Evolutionary conservation across 1,140 invertebrate genomes (phyloP).

Genomic region (Protaetia brevitarsis): DNA sequence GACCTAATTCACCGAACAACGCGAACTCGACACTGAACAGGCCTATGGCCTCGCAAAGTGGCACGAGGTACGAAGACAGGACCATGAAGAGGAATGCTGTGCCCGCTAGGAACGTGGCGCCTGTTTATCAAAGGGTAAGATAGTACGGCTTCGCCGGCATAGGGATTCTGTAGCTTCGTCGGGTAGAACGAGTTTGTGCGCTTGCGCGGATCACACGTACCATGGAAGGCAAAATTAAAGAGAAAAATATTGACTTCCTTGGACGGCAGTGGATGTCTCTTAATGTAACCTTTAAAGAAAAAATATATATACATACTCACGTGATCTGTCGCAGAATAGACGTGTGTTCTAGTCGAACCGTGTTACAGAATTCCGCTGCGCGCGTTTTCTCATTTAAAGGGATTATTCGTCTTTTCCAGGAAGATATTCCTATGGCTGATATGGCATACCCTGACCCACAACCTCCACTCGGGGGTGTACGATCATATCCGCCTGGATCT

Average conservation of each 20-base stretch:
- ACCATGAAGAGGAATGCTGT: constrained; percentile 70
- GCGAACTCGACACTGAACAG: constrained; percentile 91
- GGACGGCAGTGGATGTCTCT: too few species aligned
- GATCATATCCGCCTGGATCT: constrained; percentile 56
- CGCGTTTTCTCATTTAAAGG: too few species aligned
- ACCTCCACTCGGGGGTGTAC: constrained; percentile 55
- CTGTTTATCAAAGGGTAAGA: constrained; percentile 44
- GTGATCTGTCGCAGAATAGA: too few species aligned
- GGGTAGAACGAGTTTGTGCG: too few species aligned
- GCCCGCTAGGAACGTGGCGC: constrained; percentile 44
- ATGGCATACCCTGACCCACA: constrained; percentile 64
- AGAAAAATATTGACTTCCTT: too few species aligned
- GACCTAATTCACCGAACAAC: constrained; percentile 82
- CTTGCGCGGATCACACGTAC: too few species aligned
- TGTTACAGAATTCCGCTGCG: too few species aligned
- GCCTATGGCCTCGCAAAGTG: constrained; percentile 91
- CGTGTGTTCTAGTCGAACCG: too few species aligned
- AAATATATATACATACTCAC: too few species aligned
- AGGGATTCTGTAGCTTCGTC: too few species aligned
- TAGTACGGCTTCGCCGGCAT: neutral
- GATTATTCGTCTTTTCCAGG: constrained; percentile 58
- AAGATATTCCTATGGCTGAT: constrained; percentile 72
- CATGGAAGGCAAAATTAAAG: too few species aligned
- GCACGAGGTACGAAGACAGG: constrained; percentile 87
- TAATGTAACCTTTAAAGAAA: too few species aligned